A percentile compares a stretch with the other conserved stretches of the same genome.
These are phyloP conservation scores for Microchrysa polita DNA, from an alignment of 2,888 invertebrate species.

Conservation along the genomic window DNA sequence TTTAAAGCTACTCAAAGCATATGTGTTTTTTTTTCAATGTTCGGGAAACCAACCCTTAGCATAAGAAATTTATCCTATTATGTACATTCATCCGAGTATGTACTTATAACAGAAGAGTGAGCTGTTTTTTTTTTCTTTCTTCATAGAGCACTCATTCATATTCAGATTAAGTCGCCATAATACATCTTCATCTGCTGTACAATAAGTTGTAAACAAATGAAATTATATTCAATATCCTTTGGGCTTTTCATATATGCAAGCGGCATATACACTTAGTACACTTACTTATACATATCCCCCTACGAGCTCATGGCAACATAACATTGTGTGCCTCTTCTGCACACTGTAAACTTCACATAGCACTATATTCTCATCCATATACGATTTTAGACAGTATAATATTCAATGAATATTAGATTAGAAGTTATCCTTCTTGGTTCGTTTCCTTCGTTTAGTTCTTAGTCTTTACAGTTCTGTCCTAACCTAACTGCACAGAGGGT, in stretches of 20 bases:
- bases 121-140: no score
- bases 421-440: constrained; percentile 45
- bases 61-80: no score
- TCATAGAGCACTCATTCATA: not conserved
- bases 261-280: not conserved
- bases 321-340: no score
- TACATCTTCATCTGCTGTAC: not conserved
- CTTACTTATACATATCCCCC: no score
- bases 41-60: no score
- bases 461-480: not conserved
- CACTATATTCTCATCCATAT: not conserved
- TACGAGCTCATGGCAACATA: no score
- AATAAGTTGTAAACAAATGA: not conserved
- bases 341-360: not conserved
- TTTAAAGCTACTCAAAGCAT: no score
- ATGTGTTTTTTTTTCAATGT: no score
- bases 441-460: constrained; percentile 12
- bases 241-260: not conserved
- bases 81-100: no score
- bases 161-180: not conserved
- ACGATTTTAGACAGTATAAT: constrained; percentile 31
- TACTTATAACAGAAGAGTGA: no score
- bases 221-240: constrained; percentile 1
- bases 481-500: no score
- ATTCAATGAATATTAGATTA: constrained; percentile 50